Conservation (phyloP, 2,797 vertebrate species). For the Sparus aurata region DNA sequence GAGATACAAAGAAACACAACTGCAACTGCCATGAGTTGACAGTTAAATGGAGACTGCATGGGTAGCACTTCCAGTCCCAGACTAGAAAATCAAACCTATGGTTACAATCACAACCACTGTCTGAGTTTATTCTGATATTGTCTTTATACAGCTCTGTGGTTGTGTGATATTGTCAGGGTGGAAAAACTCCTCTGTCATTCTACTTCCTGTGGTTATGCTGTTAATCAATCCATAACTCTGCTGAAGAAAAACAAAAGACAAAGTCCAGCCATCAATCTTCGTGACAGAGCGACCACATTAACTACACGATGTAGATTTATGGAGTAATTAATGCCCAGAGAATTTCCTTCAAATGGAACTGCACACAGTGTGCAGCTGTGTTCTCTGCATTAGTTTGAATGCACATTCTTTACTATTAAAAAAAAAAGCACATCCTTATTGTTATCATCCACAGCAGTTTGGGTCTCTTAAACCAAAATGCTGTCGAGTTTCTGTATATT, state of each 20-base stretch:
- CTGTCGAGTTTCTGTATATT: neutral
- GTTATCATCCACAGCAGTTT: constrained; percentile 2
- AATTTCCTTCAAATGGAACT: constrained; percentile 39
- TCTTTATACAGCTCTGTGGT: neutral
- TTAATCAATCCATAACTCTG: constrained; percentile 61
- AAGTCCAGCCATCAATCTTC: constrained; percentile 53
- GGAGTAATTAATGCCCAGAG: constrained; percentile 56
- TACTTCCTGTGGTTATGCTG: constrained; percentile 40
- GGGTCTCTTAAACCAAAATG: constrained; percentile 4
- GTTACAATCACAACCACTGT: neutral
- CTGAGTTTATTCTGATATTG: constrained; percentile 3
- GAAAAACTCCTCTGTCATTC: constrained; percentile 6
- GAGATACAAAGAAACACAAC: neutral
- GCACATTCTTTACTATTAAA: neutral
- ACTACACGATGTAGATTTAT: constrained; percentile 61
- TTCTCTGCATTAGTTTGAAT: constrained; percentile 14
- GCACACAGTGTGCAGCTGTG: neutral
- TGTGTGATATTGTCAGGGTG: constrained; percentile 7
- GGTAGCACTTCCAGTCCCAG: neutral
- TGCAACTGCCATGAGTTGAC: neutral
- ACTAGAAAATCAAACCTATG: constrained; percentile 1
- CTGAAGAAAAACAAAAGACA: constrained; percentile 53
- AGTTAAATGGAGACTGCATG: constrained; percentile 1
- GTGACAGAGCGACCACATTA: constrained; percentile 35
- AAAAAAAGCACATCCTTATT: constrained; percentile 2